Percentiles rank a stretch among this genome's conserved stretches.
Evolutionary conservation across 2,113 vertebrate species (phyloP).

Genomic region (Grus americana): DNA sequence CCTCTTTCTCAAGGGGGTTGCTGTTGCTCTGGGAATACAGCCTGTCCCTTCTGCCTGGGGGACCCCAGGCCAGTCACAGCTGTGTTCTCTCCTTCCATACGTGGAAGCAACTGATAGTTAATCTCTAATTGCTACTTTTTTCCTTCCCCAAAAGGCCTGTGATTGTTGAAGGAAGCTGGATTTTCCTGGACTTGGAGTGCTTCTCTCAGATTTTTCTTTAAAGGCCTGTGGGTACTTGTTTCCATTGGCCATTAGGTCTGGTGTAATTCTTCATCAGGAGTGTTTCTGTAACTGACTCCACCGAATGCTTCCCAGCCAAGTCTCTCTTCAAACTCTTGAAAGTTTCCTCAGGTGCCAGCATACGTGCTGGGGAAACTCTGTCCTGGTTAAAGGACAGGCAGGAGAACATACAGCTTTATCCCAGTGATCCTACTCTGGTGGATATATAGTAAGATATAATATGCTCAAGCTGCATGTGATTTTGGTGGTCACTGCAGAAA

Average conservation of each 20-base stretch:
- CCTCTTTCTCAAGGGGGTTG: background rate
- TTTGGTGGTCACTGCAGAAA: background rate
- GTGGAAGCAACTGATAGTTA: background rate
- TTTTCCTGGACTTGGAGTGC: background rate
- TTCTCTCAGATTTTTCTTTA: background rate
- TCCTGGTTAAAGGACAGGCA: background rate
- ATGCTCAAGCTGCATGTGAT: accelerated
- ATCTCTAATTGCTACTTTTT: background rate
- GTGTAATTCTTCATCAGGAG: background rate
- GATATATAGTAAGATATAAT: background rate
- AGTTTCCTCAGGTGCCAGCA: background rate
- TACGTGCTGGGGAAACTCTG: background rate
- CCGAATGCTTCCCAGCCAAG: background rate
- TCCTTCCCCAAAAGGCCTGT: background rate
- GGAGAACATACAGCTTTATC: background rate
- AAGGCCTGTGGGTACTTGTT: background rate
- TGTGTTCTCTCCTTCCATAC: accelerated
- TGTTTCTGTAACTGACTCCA: background rate
- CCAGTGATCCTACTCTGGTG: background rate
- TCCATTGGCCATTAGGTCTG: background rate
- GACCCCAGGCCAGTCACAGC: background rate
- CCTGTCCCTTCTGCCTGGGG: background rate
- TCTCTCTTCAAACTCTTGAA: background rate
- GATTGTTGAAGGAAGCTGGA: background rate
- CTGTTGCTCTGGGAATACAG: background rate